Evolutionary conservation across 2,113 vertebrate genomes (phyloP).

Genomic region (Odontophorus gujanensis): DNA sequence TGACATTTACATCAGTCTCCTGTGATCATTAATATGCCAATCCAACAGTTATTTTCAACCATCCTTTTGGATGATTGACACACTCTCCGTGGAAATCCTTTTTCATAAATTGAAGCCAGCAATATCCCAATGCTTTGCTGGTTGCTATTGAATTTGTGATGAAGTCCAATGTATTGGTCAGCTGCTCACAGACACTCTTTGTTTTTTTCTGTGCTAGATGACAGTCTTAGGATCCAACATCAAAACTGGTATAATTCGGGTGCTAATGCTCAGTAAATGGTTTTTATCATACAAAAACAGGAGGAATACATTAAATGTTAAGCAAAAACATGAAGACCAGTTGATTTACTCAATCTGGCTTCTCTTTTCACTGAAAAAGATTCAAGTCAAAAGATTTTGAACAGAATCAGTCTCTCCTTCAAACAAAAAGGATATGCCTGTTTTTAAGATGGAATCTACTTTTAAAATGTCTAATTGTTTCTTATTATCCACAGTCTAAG

Average conservation of each 20-base stretch:
- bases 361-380: neutral
- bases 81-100: slow-evolving; percentile 56
- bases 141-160: slow-evolving; percentile 37
- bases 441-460: neutral
- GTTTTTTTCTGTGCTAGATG: slow-evolving; percentile 43
- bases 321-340: neutral
- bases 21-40: slow-evolving; percentile 72
- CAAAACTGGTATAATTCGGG: slow-evolving; percentile 28
- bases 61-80: slow-evolving; percentile 61
- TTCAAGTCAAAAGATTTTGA: neutral
- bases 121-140: slow-evolving; percentile 28
- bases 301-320: slow-evolving; percentile 48
- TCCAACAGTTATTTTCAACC: slow-evolving; percentile 51
- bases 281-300: slow-evolving; percentile 67
- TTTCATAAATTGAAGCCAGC: slow-evolving; percentile 42
- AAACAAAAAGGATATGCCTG: neutral
- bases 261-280: slow-evolving; percentile 55
- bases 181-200: slow-evolving; percentile 49
- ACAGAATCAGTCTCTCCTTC: neutral
- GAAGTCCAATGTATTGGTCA: slow-evolving; percentile 54
- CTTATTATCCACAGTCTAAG: neutral
- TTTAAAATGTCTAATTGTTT: neutral
- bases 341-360: slow-evolving; percentile 12
- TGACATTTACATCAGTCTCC: slow-evolving; percentile 72
- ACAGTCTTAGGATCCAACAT: slow-evolving; percentile 34